phyloP scores from a whole-genome alignment of 1,140 invertebrate species.

The Drosophila neocordata region DNA sequence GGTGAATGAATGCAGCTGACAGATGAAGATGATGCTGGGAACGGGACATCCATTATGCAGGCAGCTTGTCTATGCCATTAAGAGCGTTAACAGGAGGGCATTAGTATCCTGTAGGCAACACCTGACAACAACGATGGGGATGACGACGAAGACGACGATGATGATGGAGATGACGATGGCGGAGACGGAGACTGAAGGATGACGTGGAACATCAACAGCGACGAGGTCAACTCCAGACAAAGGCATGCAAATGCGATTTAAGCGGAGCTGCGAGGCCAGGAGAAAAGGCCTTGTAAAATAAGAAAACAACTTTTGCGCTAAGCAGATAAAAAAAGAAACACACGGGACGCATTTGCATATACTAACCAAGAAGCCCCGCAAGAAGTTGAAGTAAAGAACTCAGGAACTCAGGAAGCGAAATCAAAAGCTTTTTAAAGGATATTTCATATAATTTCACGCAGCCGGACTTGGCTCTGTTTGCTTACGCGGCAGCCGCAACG shows the following conservation, averaged over 20 bases:
- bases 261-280: neutral
- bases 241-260: conserved; percentile 75
- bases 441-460: conserved; percentile 74
- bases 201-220: conserved; percentile 21
- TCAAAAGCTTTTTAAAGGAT: conserved; percentile 82
- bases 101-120: conserved; percentile 74
- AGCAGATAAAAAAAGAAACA: conserved; percentile 69
- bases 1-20: conserved; percentile 78
- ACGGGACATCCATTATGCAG: conserved; percentile 74
- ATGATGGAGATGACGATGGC: neutral
- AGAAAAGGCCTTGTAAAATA: conserved; percentile 54
- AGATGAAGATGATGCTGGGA: conserved; percentile 48
- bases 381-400: neutral
- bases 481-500: conserved; percentile 35
- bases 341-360: conserved; percentile 62
- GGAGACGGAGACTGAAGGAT: neutral
- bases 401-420: conserved; percentile 48
- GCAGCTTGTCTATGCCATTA: conserved; percentile 74
- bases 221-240: conserved; percentile 76
- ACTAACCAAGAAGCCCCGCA: conserved; percentile 9
- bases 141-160: neutral
- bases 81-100: conserved; percentile 70
- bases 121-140: conserved; percentile 51
- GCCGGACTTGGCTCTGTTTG: conserved; percentile 57
- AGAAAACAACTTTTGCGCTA: conserved; percentile 78